A percentile compares a stretch with the other conserved stretches of the same genome.
phyloP scores from a whole-genome alignment of 2,797 vertebrate species.

The Anomalospiza imberbis region DNA sequence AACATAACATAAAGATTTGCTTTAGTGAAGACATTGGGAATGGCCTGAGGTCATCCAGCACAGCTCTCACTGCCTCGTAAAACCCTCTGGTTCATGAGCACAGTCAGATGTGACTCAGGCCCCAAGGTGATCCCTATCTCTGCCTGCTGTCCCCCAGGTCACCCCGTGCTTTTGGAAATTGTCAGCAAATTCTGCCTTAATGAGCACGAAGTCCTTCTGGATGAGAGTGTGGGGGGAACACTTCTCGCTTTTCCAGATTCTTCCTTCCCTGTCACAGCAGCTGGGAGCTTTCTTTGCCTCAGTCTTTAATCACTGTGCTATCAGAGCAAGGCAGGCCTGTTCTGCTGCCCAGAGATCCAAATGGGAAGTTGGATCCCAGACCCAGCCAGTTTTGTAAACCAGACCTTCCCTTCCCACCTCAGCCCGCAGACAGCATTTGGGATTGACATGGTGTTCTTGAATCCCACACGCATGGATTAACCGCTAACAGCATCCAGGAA shows the following conservation, averaged over 20 bases:
- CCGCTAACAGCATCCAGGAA: neutral
- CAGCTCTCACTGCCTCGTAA: neutral
- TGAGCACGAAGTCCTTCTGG: neutral
- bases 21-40: neutral
- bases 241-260: conserved; percentile 41
- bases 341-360: neutral
- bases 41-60: neutral
- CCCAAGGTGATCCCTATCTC: neutral
- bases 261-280: neutral
- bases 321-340: neutral
- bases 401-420: neutral
- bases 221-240: neutral
- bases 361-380: neutral
- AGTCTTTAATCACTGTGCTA: neutral
- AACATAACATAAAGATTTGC: neutral
- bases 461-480: neutral
- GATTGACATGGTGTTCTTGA: neutral
- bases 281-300: conserved; percentile 5
- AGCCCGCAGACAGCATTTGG: neutral
- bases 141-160: neutral
- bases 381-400: neutral
- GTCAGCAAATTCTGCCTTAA: neutral
- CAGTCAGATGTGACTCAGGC: neutral
- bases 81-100: neutral
- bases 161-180: neutral